Percentiles rank a stretch among this genome's conserved stretches.
These are phyloP conservation scores for Narcine bancroftii DNA, from an alignment of 2,113 vertebrate genomes.

Conservation along the genomic window DNA sequence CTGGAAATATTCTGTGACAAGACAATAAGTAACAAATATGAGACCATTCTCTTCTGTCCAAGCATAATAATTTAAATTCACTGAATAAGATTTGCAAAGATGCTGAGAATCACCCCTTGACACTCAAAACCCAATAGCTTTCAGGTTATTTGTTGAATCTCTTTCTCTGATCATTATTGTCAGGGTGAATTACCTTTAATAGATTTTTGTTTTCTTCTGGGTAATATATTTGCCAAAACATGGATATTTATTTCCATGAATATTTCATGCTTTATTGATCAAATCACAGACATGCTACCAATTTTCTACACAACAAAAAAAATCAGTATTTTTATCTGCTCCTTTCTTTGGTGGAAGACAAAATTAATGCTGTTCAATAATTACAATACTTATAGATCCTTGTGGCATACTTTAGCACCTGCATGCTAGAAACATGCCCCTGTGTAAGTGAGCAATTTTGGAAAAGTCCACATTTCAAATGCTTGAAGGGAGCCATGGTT, in stretches of 20 bases:
- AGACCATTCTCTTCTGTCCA: not conserved
- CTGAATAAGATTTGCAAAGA: not conserved
- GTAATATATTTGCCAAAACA: not conserved
- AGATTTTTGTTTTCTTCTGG: not conserved
- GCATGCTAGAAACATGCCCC: not conserved
- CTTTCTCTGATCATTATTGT: not conserved
- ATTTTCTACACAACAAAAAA: not conserved
- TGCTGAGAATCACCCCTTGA: not conserved
- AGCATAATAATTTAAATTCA: not conserved
- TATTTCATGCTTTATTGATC: not conserved
- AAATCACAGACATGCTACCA: not conserved
- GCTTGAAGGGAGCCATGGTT: no score
- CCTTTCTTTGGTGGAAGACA: not conserved
- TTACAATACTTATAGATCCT: not conserved
- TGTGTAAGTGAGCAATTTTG: not conserved
- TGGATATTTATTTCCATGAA: not conserved
- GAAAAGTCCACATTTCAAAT: not conserved
- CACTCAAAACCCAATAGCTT: not conserved
- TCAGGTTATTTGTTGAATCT: not conserved
- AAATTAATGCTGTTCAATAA: not conserved
- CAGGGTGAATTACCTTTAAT: not conserved
- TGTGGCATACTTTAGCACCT: not conserved
- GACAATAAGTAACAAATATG: not conserved
- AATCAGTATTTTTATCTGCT: not conserved
- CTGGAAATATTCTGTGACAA: not conserved